phyloP scores from a whole-genome alignment of 2,113 vertebrate genomes.

The Tichodroma muraria region DNA sequence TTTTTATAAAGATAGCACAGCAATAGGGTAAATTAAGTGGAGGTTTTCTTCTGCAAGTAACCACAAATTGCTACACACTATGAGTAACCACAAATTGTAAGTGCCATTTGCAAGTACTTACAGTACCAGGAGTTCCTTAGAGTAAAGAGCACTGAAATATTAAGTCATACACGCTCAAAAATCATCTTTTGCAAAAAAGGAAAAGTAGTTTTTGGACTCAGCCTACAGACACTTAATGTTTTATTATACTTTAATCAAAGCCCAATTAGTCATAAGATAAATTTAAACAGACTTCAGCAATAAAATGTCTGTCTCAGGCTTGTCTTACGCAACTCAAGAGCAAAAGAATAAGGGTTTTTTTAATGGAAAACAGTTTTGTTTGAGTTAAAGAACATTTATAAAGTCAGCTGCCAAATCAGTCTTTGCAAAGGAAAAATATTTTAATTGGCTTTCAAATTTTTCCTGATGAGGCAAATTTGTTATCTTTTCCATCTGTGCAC shows the following conservation, averaged over 20 bases:
- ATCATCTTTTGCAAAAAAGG: neutral
- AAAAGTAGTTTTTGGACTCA: neutral
- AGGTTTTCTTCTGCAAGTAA: neutral
- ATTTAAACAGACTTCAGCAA: constrained; percentile 48
- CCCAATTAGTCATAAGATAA: constrained; percentile 31
- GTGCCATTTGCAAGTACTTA: neutral
- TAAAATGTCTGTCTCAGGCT: neutral
- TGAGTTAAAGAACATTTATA: constrained; percentile 40
- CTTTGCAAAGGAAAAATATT: constrained; percentile 50
- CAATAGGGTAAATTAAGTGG: neutral
- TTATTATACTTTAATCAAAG: constrained; percentile 46
- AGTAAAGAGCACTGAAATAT: neutral
- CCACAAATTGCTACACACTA: neutral
- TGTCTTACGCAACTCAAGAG: constrained; percentile 15
- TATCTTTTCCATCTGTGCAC: constrained; percentile 24
- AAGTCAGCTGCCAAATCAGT: constrained; percentile 50
- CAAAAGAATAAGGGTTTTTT: neutral
- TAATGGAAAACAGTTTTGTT: constrained; percentile 51
- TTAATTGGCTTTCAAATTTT: constrained; percentile 52
- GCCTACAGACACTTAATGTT: neutral
- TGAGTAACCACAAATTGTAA: neutral
- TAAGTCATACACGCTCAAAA: neutral
- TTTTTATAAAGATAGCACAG: constrained; percentile 1
- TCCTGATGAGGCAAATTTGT: constrained; percentile 11
- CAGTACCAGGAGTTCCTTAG: neutral